Percentiles rank a stretch among this genome's conserved stretches.
Evolutionary conservation across 2,888 invertebrate genomes (phyloP).

Genomic region (Sinelater perroti): DNA sequence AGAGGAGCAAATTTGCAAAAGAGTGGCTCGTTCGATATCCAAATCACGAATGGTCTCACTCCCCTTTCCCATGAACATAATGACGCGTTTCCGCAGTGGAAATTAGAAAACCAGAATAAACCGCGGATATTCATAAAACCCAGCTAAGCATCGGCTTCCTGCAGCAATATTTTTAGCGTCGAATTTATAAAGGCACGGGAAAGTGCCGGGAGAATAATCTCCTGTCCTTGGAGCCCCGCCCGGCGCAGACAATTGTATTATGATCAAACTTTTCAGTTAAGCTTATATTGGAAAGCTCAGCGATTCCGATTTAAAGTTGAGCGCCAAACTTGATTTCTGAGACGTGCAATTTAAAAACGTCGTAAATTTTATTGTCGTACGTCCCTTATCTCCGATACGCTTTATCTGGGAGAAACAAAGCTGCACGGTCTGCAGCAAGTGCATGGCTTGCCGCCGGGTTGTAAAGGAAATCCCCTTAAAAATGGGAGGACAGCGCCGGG

Average conservation of each 20-base stretch:
- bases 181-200: conserved; percentile 13
- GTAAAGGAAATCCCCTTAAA: conserved; percentile 19
- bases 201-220: conserved; percentile 24
- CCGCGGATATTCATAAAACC: conserved; percentile 14
- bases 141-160: conserved; percentile 7
- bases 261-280: conserved; percentile 34
- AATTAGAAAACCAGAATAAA: conserved; percentile 21
- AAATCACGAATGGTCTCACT: neutral
- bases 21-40: conserved; percentile 11
- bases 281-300: conserved; percentile 23
- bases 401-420: conserved; percentile 18
- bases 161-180: conserved; percentile 15
- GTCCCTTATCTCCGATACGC: conserved; percentile 21
- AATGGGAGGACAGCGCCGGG: conserved; percentile 8
- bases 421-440: conserved; percentile 22
- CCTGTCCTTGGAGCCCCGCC: conserved; percentile 6
- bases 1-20: neutral
- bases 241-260: conserved; percentile 33
- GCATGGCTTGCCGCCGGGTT: conserved; percentile 22
- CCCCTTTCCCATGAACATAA: conserved; percentile 3
- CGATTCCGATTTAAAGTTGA: conserved; percentile 34
- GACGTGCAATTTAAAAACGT: conserved; percentile 29
- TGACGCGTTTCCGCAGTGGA: conserved; percentile 4
- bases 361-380: conserved; percentile 38
- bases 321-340: conserved; percentile 29